Base-by-base conservation (phyloP, 2,113 vertebrate species). In the Strigops habroptila region DNA sequence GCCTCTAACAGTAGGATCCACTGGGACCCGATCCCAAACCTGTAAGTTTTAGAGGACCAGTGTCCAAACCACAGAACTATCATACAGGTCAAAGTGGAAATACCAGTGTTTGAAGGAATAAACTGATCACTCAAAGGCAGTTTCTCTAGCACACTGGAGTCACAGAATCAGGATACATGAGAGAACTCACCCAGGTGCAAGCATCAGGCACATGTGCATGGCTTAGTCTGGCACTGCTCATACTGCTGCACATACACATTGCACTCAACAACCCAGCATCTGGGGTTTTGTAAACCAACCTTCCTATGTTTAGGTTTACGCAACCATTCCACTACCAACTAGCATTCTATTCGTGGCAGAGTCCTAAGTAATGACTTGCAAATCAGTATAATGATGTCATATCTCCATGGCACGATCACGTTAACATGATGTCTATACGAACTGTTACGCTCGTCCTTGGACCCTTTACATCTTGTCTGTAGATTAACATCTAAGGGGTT, bases 191-290 rank as follows among this genome's bases (percentile, higher is more conserved):
- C 8, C 35, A 2, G 0, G 13, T 23, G 21, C 19, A 35, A 65
- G 55, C 44, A 18, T 2, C 18, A n/a, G n/a, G 48, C 0, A 2
- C 5, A 11, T n/a, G 1, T 0, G 22, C 60, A 28, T 12, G 35
- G 63, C 44, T 71, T 8, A 1, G 27, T 18, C n/a, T 44, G 80
- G 37, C 49, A 41, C 60, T 12, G 37, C 84, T 73, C 43, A 2
- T 6, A 46, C 39, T 2, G 18, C 52, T 35, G 12, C 52, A 33
- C 18, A 5, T 6, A 9, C 23, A 17, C 37, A 2, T 24, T 48
- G 18, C 30, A n/a, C 27, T 37, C 14, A 14, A 22, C 16, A 9
- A 33, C 25, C 12, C 53, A 73, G 2, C 8, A 24, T 1, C 13
- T 31, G 31, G 6, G 6, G 0, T 31, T 92, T 52, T 48, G 31